Evolutionary conservation across 2,888 invertebrate species (phyloP).

Genomic region (Andrena trimmerana): DNA sequence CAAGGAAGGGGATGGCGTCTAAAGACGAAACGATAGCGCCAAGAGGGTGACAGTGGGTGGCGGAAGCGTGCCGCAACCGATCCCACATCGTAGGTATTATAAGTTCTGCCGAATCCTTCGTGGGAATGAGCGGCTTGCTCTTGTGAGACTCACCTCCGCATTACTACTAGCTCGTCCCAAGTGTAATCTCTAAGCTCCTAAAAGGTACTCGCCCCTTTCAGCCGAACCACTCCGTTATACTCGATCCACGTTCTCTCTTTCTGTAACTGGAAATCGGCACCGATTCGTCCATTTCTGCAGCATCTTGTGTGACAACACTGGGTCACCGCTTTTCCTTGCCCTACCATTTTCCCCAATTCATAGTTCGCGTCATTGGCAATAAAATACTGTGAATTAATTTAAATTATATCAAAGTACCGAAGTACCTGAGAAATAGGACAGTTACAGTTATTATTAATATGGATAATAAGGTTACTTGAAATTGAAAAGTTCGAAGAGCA

Average conservation of each 20-base stretch:
- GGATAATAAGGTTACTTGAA: too few species aligned
- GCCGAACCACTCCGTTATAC: slow-evolving; percentile 64
- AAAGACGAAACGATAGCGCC: slow-evolving; percentile 57
- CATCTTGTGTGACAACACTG: background rate
- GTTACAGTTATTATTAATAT: too few species aligned
- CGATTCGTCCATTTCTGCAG: slow-evolving; percentile 9
- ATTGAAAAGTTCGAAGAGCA: too few species aligned
- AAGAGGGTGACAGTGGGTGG: slow-evolving; percentile 64
- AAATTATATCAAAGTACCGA: too few species aligned
- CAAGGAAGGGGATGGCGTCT: slow-evolving; percentile 26
- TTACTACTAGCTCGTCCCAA: slow-evolving; percentile 77
- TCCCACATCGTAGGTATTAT: slow-evolving; percentile 79
- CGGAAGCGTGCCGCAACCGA: slow-evolving; percentile 78
- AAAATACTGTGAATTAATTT: too few species aligned
- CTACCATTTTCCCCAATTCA: background rate
- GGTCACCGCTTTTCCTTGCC: background rate
- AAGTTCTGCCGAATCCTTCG: slow-evolving; percentile 83
- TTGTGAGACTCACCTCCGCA: slow-evolving; percentile 77
- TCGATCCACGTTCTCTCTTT: slow-evolving; percentile 62
- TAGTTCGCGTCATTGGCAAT: too few species aligned
- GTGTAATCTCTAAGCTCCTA: slow-evolving; percentile 84
- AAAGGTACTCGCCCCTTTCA: slow-evolving; percentile 81
- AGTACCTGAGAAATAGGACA: too few species aligned
- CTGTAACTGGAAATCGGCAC: slow-evolving; percentile 35
- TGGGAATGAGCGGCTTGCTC: slow-evolving; percentile 82